Percentiles rank a stretch among this genome's conserved stretches.
phyloP scores from a whole-genome alignment of 2,888 invertebrate genomes.

The Habrosyne pyritoides region DNA sequence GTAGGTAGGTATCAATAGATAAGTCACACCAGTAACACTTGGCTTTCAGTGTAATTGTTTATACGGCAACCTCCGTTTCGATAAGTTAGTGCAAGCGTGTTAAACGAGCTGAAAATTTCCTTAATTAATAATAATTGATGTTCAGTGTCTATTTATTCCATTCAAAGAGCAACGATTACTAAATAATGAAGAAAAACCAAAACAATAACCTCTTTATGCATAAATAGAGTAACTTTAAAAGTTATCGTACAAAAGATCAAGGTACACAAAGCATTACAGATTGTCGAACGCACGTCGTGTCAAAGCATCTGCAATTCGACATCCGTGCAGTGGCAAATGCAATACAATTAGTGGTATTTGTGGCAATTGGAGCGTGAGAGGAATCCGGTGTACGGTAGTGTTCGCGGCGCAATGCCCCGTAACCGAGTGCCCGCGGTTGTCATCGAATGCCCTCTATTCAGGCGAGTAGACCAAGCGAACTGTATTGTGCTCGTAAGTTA shows the following conservation, averaged over 20 bases:
- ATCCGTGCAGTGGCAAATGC: slow-evolving; percentile 62
- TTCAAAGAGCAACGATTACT: not conserved
- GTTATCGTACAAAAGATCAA: not conserved
- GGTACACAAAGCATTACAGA: slow-evolving; percentile 22
- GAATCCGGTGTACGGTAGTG: slow-evolving; percentile 72
- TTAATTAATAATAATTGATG: no score
- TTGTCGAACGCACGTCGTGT: slow-evolving; percentile 30
- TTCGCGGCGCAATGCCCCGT: slow-evolving; percentile 67
- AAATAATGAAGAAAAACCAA: not conserved
- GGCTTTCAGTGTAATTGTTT: not conserved
- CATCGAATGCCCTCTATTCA: slow-evolving; percentile 55
- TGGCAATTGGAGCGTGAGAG: slow-evolving; percentile 81
- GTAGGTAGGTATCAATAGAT: no score
- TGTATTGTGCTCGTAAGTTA: slow-evolving; percentile 25
- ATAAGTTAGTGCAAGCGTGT: no score
- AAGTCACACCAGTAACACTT: not conserved
- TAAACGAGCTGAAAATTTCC: no score
- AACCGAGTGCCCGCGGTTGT: slow-evolving; percentile 59
- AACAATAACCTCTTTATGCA: not conserved
- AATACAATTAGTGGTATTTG: slow-evolving; percentile 77
- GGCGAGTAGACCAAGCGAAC: slow-evolving; percentile 39
- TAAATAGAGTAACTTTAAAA: not conserved
- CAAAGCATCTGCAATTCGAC: slow-evolving; percentile 42
- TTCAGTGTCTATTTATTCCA: no score
- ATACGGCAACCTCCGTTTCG: not conserved